Base-by-base conservation (phyloP, 2,888 invertebrate genomes). In the Gisinianus flammeolus region DNA sequence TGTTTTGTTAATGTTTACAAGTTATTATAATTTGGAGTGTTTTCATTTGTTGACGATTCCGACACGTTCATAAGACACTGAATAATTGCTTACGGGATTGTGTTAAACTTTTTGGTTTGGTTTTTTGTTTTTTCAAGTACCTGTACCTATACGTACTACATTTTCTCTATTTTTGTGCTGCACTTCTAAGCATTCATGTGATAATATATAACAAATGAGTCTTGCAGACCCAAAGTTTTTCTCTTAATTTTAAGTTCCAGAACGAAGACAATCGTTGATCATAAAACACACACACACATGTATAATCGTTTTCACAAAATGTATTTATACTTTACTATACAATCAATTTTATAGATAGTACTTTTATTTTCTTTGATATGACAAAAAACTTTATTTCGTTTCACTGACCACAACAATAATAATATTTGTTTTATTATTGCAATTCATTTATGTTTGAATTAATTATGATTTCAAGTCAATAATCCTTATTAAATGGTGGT, bases 141-240 rank as follows among this genome's bases (percentile, higher is more conserved):
- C 12, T 44, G 8, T 24, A 10, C n/a, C 6, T 33, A n/a, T n/a
- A n/a, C n/a, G n/a, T n/a, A n/a, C n/a, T 44, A 24, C 24, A 24
- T 5, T 91, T 91, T 90, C 90, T 90, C 90, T 90, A 89, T 86
- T 87, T 69, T 5, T 62, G 30, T 35, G 12, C 26, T 22, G 28
- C 26, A 69, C 56, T 76, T 30, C 8, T n/a, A 24, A 1, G n/a
- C 19, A 69, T 35, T 24, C 76, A 62, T 76, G 64, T 64, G 44
- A 64, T 74, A 62, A 16, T 44, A 71, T 58, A 66, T 44, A 44
- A 35, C 22, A 58, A 56, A 76, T 79, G 82, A 82, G 80, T 80
- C n/a, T 71, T 82, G 82, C 79, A 82, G 76, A 79, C 81, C 82
- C 80, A 82, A 82, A 79, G 77, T 54, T 62, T 24, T 26, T 28